Evolutionary conservation across 2,113 vertebrate species (phyloP), one percentile per base, ranked within the genome.

Genomic region (Cheilinus undulatus): DNA sequence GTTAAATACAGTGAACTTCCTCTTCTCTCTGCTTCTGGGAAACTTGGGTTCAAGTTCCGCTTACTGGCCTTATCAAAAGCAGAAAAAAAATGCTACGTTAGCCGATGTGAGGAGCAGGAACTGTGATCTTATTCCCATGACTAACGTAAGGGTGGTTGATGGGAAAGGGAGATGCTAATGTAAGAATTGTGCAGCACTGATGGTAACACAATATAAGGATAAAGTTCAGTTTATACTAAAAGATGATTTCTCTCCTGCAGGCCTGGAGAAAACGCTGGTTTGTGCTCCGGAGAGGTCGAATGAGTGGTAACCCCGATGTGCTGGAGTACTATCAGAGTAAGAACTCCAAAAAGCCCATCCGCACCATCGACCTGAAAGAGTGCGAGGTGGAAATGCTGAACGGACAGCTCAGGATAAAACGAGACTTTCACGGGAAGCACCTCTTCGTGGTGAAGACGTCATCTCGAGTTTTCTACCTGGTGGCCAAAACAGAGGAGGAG

Each of bases 261-360:
- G 96, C 97, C 6, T 99, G 98, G 98, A 88, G 97, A 75, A 97
- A 96, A 77, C 96, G 98, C 52, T 99, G 98, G 98, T 99, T 99
- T 1, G 96, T 99, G 76, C 93, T 99, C 22, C 95, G 97, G 46
- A 90, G 95, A 53, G 98, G 98, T 20, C 95, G 97, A 48, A 96
- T 99, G 97, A 96, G 96, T 0, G 98, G 98, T 0, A 95, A 98
- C 69, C 97, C 97, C 0, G 97, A 99, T 0, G 97, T 99, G 42
- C 87, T 99, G 85, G 98, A 99, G 60, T 99, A 99, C 89, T 99
- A 98, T 85, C 93, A 96, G 56, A 98, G 90, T 87, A 96, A 92
- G 70, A 96, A 91, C 79, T 93, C 97, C 45, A 96, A 93, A 76
- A 98, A 97, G 78, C 98, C 98, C 3, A 95, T 99, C 69, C 95